Percentiles rank a stretch among this genome's conserved stretches.
phyloP scores from a whole-genome alignment of 2,797 vertebrate species.

The Etheostoma nigrum region DNA sequence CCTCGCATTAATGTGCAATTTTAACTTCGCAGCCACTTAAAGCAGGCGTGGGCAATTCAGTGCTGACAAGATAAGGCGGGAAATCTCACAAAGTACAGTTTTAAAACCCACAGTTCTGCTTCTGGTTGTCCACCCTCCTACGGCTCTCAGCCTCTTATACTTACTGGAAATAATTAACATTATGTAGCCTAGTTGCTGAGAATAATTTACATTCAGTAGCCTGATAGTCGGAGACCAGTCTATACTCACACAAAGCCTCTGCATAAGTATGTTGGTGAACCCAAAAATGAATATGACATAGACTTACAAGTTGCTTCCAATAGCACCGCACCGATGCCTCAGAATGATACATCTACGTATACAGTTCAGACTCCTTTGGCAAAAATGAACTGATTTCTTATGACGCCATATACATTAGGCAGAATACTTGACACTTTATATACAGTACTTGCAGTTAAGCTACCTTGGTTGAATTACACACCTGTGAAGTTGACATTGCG shows the following conservation, averaged over 20 bases:
- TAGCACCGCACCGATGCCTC: constrained; percentile 6
- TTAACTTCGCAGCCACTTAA: constrained; percentile 28
- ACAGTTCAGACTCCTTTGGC: neutral
- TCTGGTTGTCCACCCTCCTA: constrained; percentile 55
- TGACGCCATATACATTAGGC: neutral
- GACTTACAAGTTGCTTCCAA: neutral
- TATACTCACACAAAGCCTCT: constrained; percentile 26
- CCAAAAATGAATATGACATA: constrained; percentile 33
- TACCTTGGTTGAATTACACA: constrained; percentile 60
- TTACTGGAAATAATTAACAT: constrained; percentile 56
- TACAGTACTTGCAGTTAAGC: neutral
- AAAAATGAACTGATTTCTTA: neutral
- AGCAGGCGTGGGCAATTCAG: constrained; percentile 60
- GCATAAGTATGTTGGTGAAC: constrained; percentile 14
- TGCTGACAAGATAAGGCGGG: constrained; percentile 63
- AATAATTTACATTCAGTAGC: constrained; percentile 56
- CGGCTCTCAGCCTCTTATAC: constrained; percentile 40
- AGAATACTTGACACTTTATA: neutral
- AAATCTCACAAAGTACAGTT: constrained; percentile 56
- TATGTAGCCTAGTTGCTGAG: constrained; percentile 29
- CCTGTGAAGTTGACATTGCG: constrained; percentile 96
- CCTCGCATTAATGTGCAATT: constrained; percentile 38
- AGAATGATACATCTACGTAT: neutral
- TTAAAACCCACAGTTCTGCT: constrained; percentile 51
- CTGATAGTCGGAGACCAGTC: constrained; percentile 51